These are phyloP conservation scores for Atrina japonica DNA, from an alignment of 2,888 invertebrate species.

Conservation along the genomic window DNA sequence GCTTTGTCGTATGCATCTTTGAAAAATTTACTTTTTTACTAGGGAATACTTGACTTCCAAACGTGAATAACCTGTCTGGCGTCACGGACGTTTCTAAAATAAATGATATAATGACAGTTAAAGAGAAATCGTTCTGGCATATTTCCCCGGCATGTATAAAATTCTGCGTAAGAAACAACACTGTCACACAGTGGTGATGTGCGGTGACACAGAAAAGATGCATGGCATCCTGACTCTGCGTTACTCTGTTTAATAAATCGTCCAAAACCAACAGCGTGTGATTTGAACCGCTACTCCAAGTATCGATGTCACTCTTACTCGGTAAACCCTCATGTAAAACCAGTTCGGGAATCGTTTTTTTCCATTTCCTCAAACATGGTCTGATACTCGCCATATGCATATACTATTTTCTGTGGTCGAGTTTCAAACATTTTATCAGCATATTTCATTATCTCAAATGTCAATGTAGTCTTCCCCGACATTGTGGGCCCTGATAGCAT, in stretches of 20 bases:
- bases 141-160: background rate
- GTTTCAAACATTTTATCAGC: conserved; percentile 14
- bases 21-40: conserved; percentile 10
- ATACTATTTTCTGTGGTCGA: conserved; percentile 4
- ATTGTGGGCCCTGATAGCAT: conserved; percentile 19
- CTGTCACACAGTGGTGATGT: conserved; percentile 3
- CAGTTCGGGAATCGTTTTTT: background rate
- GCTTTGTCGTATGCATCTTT: conserved; percentile 27
- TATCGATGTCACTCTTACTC: conserved; percentile 1
- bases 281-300: conserved; percentile 14
- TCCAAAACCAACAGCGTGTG: too few relatives aligned
- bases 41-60: conserved; percentile 21
- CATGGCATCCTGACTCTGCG: background rate
- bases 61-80: conserved; percentile 5
- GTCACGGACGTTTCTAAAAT: conserved; percentile 7
- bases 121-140: conserved; percentile 2
- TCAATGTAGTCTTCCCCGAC: conserved; percentile 22
- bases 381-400: conserved; percentile 16
- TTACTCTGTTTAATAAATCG: conserved; percentile 3
- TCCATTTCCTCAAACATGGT: conserved; percentile 5
- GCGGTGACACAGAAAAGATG: background rate
- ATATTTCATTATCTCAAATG: conserved; percentile 15
- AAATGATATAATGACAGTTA: conserved; percentile 5
- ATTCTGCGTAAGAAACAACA: conserved; percentile 9
- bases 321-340: conserved; percentile 22